Evolutionary conservation across 2,113 vertebrate species (phyloP).

Genomic region (Ardeotis arabs): DNA sequence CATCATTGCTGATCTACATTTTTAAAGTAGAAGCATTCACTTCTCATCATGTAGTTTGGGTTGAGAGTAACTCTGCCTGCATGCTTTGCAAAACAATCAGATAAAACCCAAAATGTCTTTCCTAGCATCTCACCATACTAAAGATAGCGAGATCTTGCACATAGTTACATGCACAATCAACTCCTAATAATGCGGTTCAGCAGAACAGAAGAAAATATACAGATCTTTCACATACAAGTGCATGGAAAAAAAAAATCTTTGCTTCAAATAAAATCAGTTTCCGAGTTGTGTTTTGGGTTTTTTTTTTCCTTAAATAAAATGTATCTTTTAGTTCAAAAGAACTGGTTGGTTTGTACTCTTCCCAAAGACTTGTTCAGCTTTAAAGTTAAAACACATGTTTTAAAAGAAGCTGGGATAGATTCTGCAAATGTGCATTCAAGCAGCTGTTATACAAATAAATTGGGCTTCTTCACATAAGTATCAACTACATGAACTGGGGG

Average conservation of each 20-base stretch:
- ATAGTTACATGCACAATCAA: not conserved
- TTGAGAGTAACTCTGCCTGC: not conserved
- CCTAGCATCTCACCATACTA: not conserved
- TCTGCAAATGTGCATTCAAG: not conserved
- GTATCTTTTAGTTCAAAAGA: not conserved
- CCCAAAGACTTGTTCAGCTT: not conserved
- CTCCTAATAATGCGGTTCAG: not conserved
- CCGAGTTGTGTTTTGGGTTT: not conserved
- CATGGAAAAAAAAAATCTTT: not conserved
- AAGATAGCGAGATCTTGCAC: not conserved
- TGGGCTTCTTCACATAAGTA: not conserved
- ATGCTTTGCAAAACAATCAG: slow-evolving; percentile 16
- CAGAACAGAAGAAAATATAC: not conserved
- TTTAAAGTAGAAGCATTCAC: not conserved
- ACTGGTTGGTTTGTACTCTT: not conserved
- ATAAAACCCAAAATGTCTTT: slow-evolving; percentile 8
- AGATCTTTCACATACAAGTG: not conserved
- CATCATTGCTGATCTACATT: slow-evolving; percentile 4
- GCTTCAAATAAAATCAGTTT: not conserved
- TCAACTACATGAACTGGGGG: not conserved
- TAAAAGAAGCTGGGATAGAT: not conserved
- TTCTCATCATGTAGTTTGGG: not conserved
- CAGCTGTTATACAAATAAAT: slow-evolving; percentile 6
- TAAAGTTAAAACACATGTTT: not conserved
- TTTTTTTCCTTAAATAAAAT: not conserved